Base-by-base conservation (phyloP, 2,888 invertebrate genomes). In the Aethes cnicana region DNA sequence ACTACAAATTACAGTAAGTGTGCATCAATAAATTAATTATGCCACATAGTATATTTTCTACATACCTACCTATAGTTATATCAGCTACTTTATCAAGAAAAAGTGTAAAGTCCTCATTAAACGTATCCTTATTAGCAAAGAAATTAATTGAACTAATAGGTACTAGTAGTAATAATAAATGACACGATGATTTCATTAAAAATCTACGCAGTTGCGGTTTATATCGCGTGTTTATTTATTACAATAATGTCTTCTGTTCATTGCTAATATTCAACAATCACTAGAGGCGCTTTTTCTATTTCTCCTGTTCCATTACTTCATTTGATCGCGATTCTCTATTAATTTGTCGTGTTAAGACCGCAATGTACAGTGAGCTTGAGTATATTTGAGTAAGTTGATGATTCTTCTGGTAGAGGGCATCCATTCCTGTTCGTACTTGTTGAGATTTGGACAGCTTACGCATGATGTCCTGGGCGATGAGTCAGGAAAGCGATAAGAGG, bases 381-480 rank as follows among this genome's bases (percentile, higher is more conserved):
- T n/a, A 14, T 6, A 12, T 14, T 6, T 35, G 36, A 28, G 18
- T 23, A 21, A 12, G 5, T 30, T 17, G 9, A 20, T 9, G 4
- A 25, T 39, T 32, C n/a, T 46, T 53, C 53, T 63, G 60, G 50
- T 56, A 53, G 47, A 14, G 17, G 50, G 25, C 16, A 46, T 39
- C 28, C 28, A 54, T 69, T 74, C 76, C 59, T 78, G 81, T 81
- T 59, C 52, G 33, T 61, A 80, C 81, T 62, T 78, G 82, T 66
- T 59, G 25, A 39, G 53, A 58, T 54, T 54, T 53, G 54, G 56
- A 59, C 65, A 61, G 59, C 63, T 67, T 66, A 75, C 64, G 66
- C 67, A 64, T 63, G 41, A 48, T 62, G 57, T 62, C 59, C 61
- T 54, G 50, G 42, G 36, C 7, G 23, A 36, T 41, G 57, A 58